phyloP scores from a whole-genome alignment of 1,140 invertebrate genomes.

The Zaprionus nigranus region DNA sequence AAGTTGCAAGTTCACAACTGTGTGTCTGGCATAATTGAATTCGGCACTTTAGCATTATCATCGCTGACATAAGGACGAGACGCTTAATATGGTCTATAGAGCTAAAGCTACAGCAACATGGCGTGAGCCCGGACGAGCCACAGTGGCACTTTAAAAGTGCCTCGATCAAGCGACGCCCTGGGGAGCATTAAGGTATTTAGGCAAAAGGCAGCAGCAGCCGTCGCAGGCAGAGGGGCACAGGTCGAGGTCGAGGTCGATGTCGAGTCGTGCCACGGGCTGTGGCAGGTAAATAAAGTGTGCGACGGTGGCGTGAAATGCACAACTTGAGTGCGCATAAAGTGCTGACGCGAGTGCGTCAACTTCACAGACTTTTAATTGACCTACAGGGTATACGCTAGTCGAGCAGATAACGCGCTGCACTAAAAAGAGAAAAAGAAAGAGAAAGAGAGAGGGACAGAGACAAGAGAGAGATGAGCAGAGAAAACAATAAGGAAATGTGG shows the following conservation, averaged over 20 bases:
- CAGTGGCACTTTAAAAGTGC: conserved; percentile 43
- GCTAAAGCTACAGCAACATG: background rate
- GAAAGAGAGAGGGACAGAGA: too few species aligned
- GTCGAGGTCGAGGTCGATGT: too few species aligned
- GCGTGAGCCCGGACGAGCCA: conserved; percentile 15
- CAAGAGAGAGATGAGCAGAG: background rate
- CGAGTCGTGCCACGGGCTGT: background rate
- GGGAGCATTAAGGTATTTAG: conserved; percentile 46
- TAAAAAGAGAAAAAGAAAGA: background rate
- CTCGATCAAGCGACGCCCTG: conserved; percentile 20
- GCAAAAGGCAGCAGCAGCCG: too few species aligned
- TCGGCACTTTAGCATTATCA: conserved; percentile 24
- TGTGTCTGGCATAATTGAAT: conserved; percentile 17
- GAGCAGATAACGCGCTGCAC: too few species aligned
- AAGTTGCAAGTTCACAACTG: conserved; percentile 14
- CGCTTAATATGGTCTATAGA: conserved; percentile 15
- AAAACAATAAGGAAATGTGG: conserved; percentile 21
- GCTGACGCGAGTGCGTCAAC: too few species aligned
- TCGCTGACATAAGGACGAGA: background rate
- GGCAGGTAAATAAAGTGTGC: conserved; percentile 28
- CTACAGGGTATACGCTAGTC: conserved; percentile 10
- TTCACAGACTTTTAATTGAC: background rate
- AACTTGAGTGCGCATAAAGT: conserved; percentile 8
- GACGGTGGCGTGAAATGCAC: conserved; percentile 23
- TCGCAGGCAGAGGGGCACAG: background rate